phyloP scores from a whole-genome alignment of 2,113 vertebrate genomes.

The Oostethus manadensis region DNA sequence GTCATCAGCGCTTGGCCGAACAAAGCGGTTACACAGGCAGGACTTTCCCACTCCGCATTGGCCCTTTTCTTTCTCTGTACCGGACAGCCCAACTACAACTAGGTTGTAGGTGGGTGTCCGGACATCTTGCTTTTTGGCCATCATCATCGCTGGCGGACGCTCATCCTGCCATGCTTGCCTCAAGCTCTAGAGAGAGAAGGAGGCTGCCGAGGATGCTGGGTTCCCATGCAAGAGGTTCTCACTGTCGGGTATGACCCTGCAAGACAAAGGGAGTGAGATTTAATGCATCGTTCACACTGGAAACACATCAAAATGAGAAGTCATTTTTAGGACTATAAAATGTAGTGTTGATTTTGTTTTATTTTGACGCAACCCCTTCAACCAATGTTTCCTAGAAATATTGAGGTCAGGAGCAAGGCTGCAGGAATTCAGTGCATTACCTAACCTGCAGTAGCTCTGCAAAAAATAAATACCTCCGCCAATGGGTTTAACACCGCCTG shows the following conservation, averaged over 20 bases:
- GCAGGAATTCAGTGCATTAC: conserved; percentile 42
- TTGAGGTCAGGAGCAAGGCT: conserved; percentile 55
- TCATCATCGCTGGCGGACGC: conserved; percentile 80
- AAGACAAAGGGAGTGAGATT: conserved; percentile 30
- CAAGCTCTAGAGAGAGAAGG: conserved; percentile 60
- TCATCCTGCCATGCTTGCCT: conserved; percentile 83
- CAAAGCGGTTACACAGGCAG: conserved; percentile 94
- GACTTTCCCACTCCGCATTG: conserved; percentile 95
- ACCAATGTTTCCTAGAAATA: conserved; percentile 59
- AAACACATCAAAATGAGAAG: conserved; percentile 22
- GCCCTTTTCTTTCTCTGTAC: conserved; percentile 97
- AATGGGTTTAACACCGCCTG: conserved; percentile 19
- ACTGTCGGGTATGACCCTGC: conserved; percentile 50
- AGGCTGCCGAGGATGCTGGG: conserved; percentile 43
- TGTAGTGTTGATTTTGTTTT: conserved; percentile 47
- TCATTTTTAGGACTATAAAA: conserved; percentile 26
- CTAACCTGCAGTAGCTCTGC: conserved; percentile 39
- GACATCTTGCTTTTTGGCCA: conserved; percentile 97
- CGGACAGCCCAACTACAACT: conserved; percentile 92
- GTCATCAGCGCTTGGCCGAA: conserved; percentile 88
- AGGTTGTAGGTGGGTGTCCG: conserved; percentile 92
- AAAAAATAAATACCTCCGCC: conserved; percentile 25
- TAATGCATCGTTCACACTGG: conserved; percentile 20
- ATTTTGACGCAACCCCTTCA: conserved; percentile 47
- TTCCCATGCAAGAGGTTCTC: conserved; percentile 68